Conservation (phyloP, 2,888 invertebrate genomes). For the Idaea aversata region DNA sequence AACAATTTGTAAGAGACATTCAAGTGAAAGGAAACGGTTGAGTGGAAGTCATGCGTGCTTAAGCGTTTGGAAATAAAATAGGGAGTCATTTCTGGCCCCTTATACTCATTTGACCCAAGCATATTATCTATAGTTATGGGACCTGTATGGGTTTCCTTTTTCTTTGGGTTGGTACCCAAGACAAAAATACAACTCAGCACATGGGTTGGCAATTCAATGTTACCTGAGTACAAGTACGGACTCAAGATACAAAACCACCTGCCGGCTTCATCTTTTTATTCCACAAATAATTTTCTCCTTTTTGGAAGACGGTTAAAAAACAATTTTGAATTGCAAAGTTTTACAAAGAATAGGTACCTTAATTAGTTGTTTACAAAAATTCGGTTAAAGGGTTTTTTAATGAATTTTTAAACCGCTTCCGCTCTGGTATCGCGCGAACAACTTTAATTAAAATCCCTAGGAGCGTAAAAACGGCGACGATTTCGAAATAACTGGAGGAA, state of each 20-base stretch:
- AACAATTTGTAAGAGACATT: background rate
- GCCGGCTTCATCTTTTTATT: background rate
- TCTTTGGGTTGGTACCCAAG: background rate
- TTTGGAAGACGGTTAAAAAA: background rate
- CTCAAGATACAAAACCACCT: background rate
- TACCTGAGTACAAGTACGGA: too few species aligned
- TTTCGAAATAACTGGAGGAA: conserved; percentile 54
- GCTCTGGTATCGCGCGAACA: conserved; percentile 49
- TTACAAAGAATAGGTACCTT: background rate
- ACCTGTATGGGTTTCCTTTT: background rate
- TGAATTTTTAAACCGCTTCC: conserved; percentile 59
- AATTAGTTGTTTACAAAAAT: conserved; percentile 49
- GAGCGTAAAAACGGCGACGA: conserved; percentile 55
- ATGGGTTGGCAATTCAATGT: too few species aligned
- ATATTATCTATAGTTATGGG: background rate
- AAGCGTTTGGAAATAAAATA: background rate
- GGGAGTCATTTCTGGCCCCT: background rate
- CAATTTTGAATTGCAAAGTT: conserved; percentile 7
- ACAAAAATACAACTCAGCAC: too few species aligned
- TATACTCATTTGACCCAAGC: conserved; percentile 2
- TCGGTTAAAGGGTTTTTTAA: conserved; percentile 50
- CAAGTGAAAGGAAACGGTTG: background rate
- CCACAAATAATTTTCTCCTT: background rate
- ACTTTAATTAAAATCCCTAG: conserved; percentile 66
- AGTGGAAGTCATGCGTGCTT: background rate